phyloP scores from a whole-genome alignment of 2,888 invertebrate species.

The Drosophila helvetica region DNA sequence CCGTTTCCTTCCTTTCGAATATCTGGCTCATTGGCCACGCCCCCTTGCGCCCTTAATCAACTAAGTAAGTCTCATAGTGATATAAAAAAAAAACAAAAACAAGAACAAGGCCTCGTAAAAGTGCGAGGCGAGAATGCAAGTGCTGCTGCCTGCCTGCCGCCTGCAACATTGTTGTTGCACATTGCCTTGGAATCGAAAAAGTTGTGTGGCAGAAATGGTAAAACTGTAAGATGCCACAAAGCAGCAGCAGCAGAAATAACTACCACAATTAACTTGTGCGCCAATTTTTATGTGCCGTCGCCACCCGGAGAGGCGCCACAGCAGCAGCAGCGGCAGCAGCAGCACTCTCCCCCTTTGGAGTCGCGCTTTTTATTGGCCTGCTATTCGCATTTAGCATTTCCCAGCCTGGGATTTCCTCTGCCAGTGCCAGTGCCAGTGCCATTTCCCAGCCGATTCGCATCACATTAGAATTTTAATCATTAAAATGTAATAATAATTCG shows the following conservation, averaged over 20 bases:
- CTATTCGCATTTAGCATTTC: slow-evolving; percentile 52
- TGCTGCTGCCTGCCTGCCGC: slow-evolving; percentile 26
- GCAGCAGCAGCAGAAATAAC: slow-evolving; percentile 64
- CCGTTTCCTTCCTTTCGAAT: slow-evolving; percentile 10
- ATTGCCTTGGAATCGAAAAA: slow-evolving; percentile 35
- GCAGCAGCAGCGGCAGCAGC: neutral
- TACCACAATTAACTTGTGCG: slow-evolving; percentile 74
- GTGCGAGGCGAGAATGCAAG: slow-evolving; percentile 65
- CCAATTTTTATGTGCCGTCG: slow-evolving; percentile 69
- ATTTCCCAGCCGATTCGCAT: slow-evolving; percentile 76
- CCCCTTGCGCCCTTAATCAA: slow-evolving; percentile 67
- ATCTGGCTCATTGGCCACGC: slow-evolving; percentile 64
- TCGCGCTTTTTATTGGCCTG: slow-evolving; percentile 32
- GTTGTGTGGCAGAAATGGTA: slow-evolving; percentile 40
- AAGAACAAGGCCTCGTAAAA: slow-evolving; percentile 67
- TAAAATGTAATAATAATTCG: slow-evolving; percentile 82
- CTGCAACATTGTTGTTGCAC: slow-evolving; percentile 64
- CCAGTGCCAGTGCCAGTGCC: slow-evolving; percentile 33
- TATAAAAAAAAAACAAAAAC: slow-evolving; percentile 55
- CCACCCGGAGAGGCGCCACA: slow-evolving; percentile 59
- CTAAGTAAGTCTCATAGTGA: slow-evolving; percentile 66
- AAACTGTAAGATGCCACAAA: slow-evolving; percentile 57
- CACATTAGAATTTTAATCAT: slow-evolving; percentile 82
- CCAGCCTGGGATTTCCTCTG: slow-evolving; percentile 10
- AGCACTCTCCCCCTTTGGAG: slow-evolving; percentile 5